Conservation (phyloP, 2,797 vertebrate species). For the Hydrophis major region DNA sequence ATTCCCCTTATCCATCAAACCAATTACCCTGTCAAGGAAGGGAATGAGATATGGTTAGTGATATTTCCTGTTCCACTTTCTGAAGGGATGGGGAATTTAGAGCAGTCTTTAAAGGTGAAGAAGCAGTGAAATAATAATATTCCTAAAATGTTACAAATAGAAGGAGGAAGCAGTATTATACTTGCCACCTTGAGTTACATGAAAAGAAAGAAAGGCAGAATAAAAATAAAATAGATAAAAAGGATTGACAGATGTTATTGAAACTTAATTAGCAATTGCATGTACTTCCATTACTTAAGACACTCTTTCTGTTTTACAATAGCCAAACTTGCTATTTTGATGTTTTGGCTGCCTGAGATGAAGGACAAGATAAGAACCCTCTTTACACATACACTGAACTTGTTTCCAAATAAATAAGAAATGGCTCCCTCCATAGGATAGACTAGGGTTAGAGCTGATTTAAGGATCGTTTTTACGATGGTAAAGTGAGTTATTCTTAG, state of each 20-base stretch:
- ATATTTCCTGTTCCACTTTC: conserved; percentile 23
- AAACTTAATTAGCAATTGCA: background rate
- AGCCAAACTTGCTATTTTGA: background rate
- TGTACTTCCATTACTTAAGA: background rate
- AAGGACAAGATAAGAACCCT: background rate
- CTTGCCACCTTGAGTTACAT: background rate
- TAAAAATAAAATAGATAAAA: background rate
- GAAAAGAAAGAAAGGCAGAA: background rate
- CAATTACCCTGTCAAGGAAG: conserved; percentile 36
- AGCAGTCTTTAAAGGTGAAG: background rate
- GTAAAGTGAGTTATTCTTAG: background rate
- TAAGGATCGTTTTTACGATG: background rate
- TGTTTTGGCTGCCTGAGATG: background rate
- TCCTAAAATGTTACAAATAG: background rate
- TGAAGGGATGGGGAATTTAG: conserved; percentile 3
- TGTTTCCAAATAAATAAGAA: background rate
- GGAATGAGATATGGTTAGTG: conserved; percentile 23
- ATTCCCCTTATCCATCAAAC: conserved; percentile 37
- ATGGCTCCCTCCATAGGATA: background rate
- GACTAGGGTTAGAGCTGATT: background rate
- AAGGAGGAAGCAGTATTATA: background rate
- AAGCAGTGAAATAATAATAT: background rate
- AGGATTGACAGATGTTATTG: background rate
- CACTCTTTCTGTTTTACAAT: background rate
- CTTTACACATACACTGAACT: background rate